These are phyloP conservation scores for Apogon hyalosoma DNA, from an alignment of 2,797 vertebrate species.

Conservation along the genomic window DNA sequence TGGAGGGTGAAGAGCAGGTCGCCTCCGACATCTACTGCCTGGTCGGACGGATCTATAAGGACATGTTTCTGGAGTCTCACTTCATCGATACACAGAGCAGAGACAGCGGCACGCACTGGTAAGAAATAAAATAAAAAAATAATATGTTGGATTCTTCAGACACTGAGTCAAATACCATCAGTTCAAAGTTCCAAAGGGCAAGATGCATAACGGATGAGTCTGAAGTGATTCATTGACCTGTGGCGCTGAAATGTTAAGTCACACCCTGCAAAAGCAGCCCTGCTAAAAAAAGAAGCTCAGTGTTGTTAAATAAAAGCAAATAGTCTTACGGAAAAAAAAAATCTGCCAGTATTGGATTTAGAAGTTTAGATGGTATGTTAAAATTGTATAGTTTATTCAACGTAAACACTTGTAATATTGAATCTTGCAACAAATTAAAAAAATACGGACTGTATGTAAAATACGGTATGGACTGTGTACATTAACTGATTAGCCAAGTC, in stretches of 20 bases:
- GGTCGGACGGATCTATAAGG: slow-evolving; percentile 97
- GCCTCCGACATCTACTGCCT: slow-evolving; percentile 98
- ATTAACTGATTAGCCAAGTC: too few relatives aligned
- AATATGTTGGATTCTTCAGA: slow-evolving; percentile 8
- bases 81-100: slow-evolving; percentile 91
- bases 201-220: slow-evolving; percentile 5
- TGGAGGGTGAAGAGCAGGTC: slow-evolving; percentile 91
- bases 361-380: too few relatives aligned
- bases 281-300: too few relatives aligned
- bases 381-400: too few relatives aligned
- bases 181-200: slow-evolving; percentile 31
- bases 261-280: too few relatives aligned
- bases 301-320: too few relatives aligned
- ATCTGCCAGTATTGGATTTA: too few relatives aligned
- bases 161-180: slow-evolving; percentile 30
- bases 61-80: slow-evolving; percentile 95
- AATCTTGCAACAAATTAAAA: too few relatives aligned
- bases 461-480: too few relatives aligned
- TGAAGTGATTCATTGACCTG: slow-evolving; percentile 23
- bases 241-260: neutral
- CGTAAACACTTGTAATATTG: too few relatives aligned
- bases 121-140: slow-evolving; percentile 78
- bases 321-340: too few relatives aligned
- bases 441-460: too few relatives aligned
- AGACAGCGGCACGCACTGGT: slow-evolving; percentile 92